Evolutionary conservation across 2,113 vertebrate species (phyloP), one percentile per base, ranked within the genome.

Genomic region (Zosterops borbonicus): DNA sequence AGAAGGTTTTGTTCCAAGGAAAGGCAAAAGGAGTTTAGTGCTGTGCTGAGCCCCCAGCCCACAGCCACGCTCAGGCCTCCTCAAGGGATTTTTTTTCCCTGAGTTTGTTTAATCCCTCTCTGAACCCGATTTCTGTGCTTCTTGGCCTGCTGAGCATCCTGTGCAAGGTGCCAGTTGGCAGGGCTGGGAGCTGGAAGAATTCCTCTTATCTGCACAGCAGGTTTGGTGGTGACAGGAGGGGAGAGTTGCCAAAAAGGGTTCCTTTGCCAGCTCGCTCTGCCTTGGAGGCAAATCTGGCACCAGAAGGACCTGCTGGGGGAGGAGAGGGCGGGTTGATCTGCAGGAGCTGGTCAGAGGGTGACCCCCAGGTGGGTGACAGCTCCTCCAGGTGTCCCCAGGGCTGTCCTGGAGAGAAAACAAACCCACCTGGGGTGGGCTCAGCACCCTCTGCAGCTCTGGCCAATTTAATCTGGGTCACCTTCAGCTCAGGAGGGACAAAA

Each of bases 121-220:
- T 89, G 71, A 94, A 86, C 39, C 68, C 0, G 0, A 8, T 80
- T 89, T 65, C 84, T 67, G 58, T 81, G 71, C 12, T 20, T 88
- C 93, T 90, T 96, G 92, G 90, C 92, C 50, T 13, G 59, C 68
- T 39, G 71, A 95, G 85, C 90, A 89, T 94, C 68, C 90, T 80
- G 75, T 86, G 55, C 77, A 5, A 37, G 85, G 79, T 90, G 90
- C 94, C 93, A 97, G 71, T 27, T 95, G 96, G 90, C 92, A 90
- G 22, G 5, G 35, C 77, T 89, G 86, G 63, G 27, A 77, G 64
- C 65, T 90, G 89, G 65, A 81, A 41, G 74, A 90, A 90, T 90
- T 91, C 4, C 3, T 94, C 80, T 93, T 92, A 59, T 91, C 90
- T 93, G 60, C 78, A 88, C 67, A n/a, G 64, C 89, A 79, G 87